Evolutionary conservation across 1,140 invertebrate genomes (phyloP).

Genomic region (Choristoneura fumiferana): DNA sequence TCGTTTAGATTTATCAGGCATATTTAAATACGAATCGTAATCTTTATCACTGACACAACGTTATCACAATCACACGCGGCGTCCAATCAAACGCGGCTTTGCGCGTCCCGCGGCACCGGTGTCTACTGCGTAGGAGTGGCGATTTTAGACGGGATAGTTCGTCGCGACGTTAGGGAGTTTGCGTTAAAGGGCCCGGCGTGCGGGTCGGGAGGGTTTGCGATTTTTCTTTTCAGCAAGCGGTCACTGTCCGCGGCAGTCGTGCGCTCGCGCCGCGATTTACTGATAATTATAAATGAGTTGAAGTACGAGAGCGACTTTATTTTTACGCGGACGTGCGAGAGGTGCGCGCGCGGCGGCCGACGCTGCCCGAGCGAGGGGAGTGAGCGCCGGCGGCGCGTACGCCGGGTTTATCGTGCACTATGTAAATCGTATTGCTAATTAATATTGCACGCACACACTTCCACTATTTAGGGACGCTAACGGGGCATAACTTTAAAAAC

Average conservation of each 20-base stretch:
- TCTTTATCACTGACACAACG: slow-evolving; percentile 58
- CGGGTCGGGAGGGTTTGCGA: slow-evolving; percentile 38
- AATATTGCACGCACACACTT: slow-evolving; percentile 64
- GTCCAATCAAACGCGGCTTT: slow-evolving; percentile 39
- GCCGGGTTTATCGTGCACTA: slow-evolving; percentile 49
- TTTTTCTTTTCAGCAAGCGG: slow-evolving; percentile 60
- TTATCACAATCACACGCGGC: slow-evolving; percentile 51
- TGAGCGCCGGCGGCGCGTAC: slow-evolving; percentile 33
- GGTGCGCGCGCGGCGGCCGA: slow-evolving; percentile 53
- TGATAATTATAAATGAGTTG: slow-evolving; percentile 77
- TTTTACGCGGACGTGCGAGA: slow-evolving; percentile 72
- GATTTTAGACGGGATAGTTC: slow-evolving; percentile 33
- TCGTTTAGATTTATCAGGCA: slow-evolving; percentile 67
- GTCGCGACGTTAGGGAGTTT: slow-evolving; percentile 41
- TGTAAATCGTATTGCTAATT: slow-evolving; percentile 69
- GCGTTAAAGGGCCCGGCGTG: slow-evolving; percentile 42
- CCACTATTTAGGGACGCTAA: slow-evolving; percentile 62
- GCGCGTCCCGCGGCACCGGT: slow-evolving; percentile 46
- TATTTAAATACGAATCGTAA: slow-evolving; percentile 46
- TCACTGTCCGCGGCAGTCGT: slow-evolving; percentile 63
- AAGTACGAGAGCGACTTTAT: slow-evolving; percentile 74
- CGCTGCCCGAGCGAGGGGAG: slow-evolving; percentile 50
- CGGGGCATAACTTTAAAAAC: slow-evolving; percentile 57
- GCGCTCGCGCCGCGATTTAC: slow-evolving; percentile 69
- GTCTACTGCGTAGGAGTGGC: slow-evolving; percentile 52